phyloP scores from a whole-genome alignment of 2,888 invertebrate genomes.

The Osmoderma eremita region DNA sequence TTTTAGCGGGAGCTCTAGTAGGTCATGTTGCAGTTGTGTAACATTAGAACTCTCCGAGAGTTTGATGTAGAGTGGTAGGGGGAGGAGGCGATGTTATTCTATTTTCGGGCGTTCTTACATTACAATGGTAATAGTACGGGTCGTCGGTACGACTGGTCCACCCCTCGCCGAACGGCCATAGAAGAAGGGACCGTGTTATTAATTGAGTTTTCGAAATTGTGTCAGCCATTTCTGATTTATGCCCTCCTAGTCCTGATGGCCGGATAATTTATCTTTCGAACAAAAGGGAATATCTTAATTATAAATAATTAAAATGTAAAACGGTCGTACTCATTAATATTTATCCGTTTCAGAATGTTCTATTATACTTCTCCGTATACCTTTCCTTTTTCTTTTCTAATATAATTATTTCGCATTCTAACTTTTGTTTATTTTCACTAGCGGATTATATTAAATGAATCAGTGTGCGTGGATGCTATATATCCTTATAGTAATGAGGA shows the following conservation, averaged over 20 bases:
- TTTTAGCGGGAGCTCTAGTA: constrained; percentile 54
- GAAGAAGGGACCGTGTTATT: constrained; percentile 47
- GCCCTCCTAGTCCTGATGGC: constrained; percentile 49
- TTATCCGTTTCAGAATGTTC: constrained; percentile 29
- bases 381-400: constrained; percentile 19
- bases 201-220: constrained; percentile 54
- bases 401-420: not conserved
- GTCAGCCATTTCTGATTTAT: constrained; percentile 56
- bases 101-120: constrained; percentile 22
- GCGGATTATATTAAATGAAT: not conserved
- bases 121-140: constrained; percentile 56
- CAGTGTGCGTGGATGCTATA: not conserved
- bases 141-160: constrained; percentile 55
- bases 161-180: constrained; percentile 49
- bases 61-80: constrained; percentile 41
- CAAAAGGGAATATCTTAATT: constrained; percentile 51
- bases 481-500: too few species aligned
- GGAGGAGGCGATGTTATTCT: constrained; percentile 43
- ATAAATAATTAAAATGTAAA: constrained; percentile 45
- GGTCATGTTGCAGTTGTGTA: constrained; percentile 27
- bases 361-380: constrained; percentile 25
- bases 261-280: constrained; percentile 51
- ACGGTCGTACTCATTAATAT: constrained; percentile 41
- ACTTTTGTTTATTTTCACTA: not conserved
- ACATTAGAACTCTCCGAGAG: constrained; percentile 39